These are phyloP conservation scores for Ditylenchus dipsaci DNA, from an alignment of 1,140 invertebrate genomes.

Conservation along the genomic window DNA sequence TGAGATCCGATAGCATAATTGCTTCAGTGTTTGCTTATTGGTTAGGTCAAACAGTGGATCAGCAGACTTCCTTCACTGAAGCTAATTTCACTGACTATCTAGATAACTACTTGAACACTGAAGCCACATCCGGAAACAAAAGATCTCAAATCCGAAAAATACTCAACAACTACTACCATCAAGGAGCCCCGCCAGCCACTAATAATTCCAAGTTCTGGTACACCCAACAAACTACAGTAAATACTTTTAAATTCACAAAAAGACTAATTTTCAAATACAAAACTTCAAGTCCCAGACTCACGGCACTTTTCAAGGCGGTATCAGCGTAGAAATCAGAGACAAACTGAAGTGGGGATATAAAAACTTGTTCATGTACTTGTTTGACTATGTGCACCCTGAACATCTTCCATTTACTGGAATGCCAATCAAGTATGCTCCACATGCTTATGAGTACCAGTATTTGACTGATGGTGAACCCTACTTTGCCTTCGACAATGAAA, in stretches of 20 bases:
- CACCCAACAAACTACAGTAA: neutral
- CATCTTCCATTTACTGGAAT: neutral
- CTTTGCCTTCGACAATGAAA: too few species aligned
- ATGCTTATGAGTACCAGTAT: conserved; percentile 1
- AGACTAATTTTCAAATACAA: too few species aligned
- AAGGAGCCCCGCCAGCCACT: neutral
- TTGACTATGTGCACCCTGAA: neutral
- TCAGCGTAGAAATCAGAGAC: neutral
- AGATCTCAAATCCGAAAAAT: neutral
- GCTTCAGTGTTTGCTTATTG: neutral
- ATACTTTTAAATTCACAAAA: neutral
- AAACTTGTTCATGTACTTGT: neutral
- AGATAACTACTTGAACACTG: neutral
- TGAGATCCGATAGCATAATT: neutral
- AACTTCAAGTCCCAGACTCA: neutral
- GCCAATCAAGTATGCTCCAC: neutral
- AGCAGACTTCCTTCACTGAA: neutral
- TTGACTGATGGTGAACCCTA: neutral
- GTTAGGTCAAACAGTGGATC: neutral
- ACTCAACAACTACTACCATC: neutral
- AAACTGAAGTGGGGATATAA: neutral
- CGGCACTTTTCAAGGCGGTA: neutral
- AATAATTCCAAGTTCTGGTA: neutral
- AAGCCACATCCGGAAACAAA: neutral
- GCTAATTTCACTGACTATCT: neutral